Evolutionary conservation across 64 coral and sea anemone species (phyloP).

Genomic region (Pachyseris speciosa): DNA sequence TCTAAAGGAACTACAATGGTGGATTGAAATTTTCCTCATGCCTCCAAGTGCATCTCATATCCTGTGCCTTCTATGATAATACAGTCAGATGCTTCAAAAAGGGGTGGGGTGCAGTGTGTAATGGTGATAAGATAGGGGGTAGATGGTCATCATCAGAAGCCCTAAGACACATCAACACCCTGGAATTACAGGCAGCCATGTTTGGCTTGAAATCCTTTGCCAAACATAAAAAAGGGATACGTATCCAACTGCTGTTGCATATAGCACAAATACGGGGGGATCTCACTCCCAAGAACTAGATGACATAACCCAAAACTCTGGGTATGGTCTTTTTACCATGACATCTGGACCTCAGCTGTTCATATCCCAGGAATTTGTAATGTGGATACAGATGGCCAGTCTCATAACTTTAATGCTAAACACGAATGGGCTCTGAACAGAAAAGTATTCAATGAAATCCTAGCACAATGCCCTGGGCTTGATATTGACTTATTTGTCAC

Average conservation of each 20-base stretch:
- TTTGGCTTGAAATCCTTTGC: constrained; percentile 61
- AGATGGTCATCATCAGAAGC: constrained; percentile 37
- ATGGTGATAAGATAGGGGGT: constrained; percentile 11
- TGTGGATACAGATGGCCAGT: constrained; percentile 42
- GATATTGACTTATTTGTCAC: constrained; percentile 52
- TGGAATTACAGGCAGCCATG: constrained; percentile 48
- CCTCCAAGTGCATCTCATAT: not conserved
- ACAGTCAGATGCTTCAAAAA: constrained; percentile 56
- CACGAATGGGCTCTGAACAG: constrained; percentile 9
- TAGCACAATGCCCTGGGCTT: not conserved
- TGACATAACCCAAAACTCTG: constrained; percentile 31
- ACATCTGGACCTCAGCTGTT: constrained; percentile 46
- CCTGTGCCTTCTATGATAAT: constrained; percentile 30
- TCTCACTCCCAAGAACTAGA: constrained; percentile 22
- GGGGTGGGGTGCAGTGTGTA: constrained; percentile 47
- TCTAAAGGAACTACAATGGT: constrained; percentile 23
- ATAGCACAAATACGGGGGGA: constrained; percentile 68
- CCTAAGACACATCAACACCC: constrained; percentile 38
- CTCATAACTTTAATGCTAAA: constrained; percentile 34
- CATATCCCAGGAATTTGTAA: constrained; percentile 49
- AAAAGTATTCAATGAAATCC: not conserved
- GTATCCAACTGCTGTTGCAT: constrained; percentile 57
- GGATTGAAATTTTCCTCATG: constrained; percentile 12
- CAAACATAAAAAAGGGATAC: not conserved
- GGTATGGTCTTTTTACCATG: constrained; percentile 35